Conservation (phyloP, 2,113 vertebrate species). For the Stomatorhinus ivindoensis region DNA sequence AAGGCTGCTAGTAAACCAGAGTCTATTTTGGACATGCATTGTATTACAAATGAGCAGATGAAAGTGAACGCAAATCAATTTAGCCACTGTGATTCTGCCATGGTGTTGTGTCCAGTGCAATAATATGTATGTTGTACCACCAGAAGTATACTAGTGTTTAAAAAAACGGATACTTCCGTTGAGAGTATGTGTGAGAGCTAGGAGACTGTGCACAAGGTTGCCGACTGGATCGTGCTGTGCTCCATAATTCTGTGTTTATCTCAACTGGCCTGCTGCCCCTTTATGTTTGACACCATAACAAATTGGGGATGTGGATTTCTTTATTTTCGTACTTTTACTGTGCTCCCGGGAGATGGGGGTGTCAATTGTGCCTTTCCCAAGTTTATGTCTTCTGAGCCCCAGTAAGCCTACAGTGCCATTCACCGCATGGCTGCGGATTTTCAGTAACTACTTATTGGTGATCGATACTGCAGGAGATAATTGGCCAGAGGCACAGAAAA, state of each 20-base stretch:
- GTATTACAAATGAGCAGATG: not conserved
- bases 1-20: not conserved
- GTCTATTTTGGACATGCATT: not conserved
- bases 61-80: not conserved
- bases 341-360: not conserved
- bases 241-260: not conserved
- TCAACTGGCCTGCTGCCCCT: not conserved
- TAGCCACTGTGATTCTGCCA: not conserved
- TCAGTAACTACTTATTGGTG: slow-evolving; percentile 2
- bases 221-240: not conserved
- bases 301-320: too few relatives aligned
- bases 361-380: not conserved
- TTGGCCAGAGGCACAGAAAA: slow-evolving; percentile 19
- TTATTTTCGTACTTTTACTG: too few relatives aligned
- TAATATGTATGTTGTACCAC: not conserved
- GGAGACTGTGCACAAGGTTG: not conserved
- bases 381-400: not conserved
- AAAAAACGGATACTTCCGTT: not conserved
- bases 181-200: not conserved
- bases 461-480: not conserved
- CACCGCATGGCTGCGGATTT: not conserved
- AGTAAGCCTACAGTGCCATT: slow-evolving; percentile 15
- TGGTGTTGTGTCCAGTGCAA: not conserved
- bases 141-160: not conserved
- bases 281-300: too few relatives aligned